Conservation (phyloP, 1,140 invertebrate species). For the Meloidogyne floridensis region DNA sequence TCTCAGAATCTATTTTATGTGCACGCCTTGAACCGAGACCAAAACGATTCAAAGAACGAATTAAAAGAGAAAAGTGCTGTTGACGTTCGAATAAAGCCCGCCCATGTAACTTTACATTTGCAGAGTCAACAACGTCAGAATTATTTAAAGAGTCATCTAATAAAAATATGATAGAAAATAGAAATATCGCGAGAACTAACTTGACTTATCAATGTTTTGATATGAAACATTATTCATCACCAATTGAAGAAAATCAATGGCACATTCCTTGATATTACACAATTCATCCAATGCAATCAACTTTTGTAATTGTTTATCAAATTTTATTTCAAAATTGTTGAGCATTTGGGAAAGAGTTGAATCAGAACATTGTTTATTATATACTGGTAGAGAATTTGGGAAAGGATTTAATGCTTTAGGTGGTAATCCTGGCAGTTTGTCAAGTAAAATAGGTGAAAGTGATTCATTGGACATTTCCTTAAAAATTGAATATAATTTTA, state of each 20-base stretch:
- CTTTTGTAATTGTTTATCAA: conserved; percentile 3
- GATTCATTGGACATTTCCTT: conserved; percentile 24
- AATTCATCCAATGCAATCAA: conserved; percentile 29
- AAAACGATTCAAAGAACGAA: conserved; percentile 27
- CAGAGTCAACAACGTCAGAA: neutral
- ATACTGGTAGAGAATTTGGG: neutral
- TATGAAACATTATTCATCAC: neutral
- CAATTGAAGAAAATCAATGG: conserved; percentile 25
- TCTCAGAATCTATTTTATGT: conserved; percentile 39
- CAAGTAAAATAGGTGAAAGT: neutral
- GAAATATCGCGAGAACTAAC: neutral
- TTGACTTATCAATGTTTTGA: neutral
- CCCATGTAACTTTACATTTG: conserved; percentile 53
- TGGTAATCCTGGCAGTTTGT: conserved; percentile 12
- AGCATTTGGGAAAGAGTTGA: neutral
- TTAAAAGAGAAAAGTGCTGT: conserved; percentile 36
- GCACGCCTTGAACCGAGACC: conserved; percentile 39
- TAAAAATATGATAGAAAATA: neutral
- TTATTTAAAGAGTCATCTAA: neutral
- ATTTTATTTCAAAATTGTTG: conserved; percentile 6
- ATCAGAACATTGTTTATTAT: neutral
- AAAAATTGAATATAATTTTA: conserved; percentile 13
- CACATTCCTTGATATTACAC: neutral
- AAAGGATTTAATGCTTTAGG: neutral
- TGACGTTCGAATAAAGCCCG: conserved; percentile 50